Conservation (phyloP, 2,113 vertebrate species). For the Mirounga angustirostris region DNA sequence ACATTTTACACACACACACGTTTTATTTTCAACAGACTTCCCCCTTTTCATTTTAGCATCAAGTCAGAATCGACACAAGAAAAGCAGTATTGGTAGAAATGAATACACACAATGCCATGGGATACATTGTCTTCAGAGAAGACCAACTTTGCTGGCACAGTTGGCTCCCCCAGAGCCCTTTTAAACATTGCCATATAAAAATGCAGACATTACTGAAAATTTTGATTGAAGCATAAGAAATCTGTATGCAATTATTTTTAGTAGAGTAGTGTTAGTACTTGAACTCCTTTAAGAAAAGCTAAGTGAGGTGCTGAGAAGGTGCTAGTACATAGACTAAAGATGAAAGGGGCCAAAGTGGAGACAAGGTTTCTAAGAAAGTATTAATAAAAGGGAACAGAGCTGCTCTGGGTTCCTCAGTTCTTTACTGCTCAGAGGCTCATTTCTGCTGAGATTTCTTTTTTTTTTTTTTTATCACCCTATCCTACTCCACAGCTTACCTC, state of each 20-base stretch:
- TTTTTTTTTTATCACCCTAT: not conserved
- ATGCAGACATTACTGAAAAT: not conserved
- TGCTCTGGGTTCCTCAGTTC: not conserved
- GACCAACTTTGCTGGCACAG: not conserved
- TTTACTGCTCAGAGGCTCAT: not conserved
- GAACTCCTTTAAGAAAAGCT: slow-evolving; percentile 39
- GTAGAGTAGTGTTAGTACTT: not conserved
- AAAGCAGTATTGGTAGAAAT: slow-evolving; percentile 8
- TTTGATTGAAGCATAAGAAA: slow-evolving; percentile 11
- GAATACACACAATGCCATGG: not conserved
- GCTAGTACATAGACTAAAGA: not conserved
- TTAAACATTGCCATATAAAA: not conserved
- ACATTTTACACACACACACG: not conserved
- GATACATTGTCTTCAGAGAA: not conserved
- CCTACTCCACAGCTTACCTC: not conserved
- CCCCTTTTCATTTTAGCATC: not conserved
- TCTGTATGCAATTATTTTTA: not conserved
- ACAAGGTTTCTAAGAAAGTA: not conserved
- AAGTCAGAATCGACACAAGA: slow-evolving; percentile 14
- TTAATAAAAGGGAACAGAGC: not conserved
- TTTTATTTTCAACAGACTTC: not conserved
- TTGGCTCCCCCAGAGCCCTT: not conserved
- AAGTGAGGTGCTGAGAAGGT: not conserved
- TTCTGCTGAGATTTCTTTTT: not conserved
- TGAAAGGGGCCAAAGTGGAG: not conserved